Evolutionary conservation across 2,888 invertebrate species (phyloP).

Genomic region (Epinotia brunnichana): DNA sequence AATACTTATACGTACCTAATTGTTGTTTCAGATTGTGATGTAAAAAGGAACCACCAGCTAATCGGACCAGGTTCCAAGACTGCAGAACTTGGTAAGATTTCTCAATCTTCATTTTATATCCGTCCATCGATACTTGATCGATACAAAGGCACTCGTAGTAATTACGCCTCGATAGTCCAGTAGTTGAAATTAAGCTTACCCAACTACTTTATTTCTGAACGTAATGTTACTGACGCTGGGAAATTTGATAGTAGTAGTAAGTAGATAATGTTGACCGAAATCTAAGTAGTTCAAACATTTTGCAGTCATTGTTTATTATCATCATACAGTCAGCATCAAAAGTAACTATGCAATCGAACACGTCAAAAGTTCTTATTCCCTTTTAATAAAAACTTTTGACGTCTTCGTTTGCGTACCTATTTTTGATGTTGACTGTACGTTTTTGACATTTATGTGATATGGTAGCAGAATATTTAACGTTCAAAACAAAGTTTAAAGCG

Average conservation of each 20-base stretch:
- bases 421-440: too few species aligned
- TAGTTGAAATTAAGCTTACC: not conserved
- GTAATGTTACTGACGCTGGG: too few species aligned
- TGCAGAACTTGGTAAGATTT: constrained; percentile 85
- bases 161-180: not conserved
- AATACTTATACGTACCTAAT: not conserved
- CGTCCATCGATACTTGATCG: not conserved
- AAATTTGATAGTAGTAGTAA: too few species aligned
- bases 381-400: too few species aligned
- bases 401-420: too few species aligned
- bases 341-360: too few species aligned
- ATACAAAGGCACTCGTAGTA: not conserved
- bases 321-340: too few species aligned
- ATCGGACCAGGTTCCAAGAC: constrained; percentile 91
- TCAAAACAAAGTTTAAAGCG: too few species aligned
- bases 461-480: too few species aligned
- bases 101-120: not conserved
- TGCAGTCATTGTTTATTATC: not conserved
- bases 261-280: not conserved
- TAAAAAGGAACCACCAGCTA: constrained; percentile 91
- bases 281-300: not conserved
- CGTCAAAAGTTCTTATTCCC: too few species aligned
- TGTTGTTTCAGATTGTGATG: constrained; percentile 89
- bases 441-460: too few species aligned
- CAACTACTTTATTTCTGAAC: too few species aligned